These are phyloP conservation scores for Propithecus deckenii DNA, from an alignment of 2,797 vertebrate genomes.

Conservation along the genomic window DNA sequence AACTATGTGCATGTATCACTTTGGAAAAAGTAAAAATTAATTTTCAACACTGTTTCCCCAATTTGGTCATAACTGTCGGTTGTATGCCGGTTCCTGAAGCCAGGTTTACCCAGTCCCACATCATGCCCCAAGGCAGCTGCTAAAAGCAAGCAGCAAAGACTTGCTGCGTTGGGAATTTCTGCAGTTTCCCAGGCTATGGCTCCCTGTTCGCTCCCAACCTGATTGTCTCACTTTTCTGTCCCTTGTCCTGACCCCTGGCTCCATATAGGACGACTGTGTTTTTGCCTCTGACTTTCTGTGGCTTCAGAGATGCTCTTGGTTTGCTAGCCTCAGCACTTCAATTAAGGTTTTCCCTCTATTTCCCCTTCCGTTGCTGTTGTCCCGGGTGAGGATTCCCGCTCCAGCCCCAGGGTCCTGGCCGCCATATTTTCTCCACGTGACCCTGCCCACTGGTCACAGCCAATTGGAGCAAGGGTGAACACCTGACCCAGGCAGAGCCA, in stretches of 20 bases:
- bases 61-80: not conserved
- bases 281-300: not conserved
- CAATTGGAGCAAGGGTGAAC: not conserved
- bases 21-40: not conserved
- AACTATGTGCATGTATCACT: not conserved
- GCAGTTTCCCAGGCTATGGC: not conserved
- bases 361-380: not conserved
- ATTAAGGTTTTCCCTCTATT: not conserved
- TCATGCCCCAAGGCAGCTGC: not conserved
- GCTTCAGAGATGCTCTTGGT: not conserved
- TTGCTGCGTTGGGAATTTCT: not conserved
- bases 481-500: not conserved
- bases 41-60: not conserved
- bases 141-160: not conserved
- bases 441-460: not conserved
- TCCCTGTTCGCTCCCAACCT: not conserved
- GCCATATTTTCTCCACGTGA: rapidly evolving
- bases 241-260: not conserved
- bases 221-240: not conserved
- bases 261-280: not conserved
- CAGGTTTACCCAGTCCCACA: not conserved
- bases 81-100: not conserved
- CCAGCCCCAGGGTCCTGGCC: not conserved
- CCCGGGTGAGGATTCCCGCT: not conserved
- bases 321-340: not conserved